Conservation (phyloP, 1,140 invertebrate species). For the Drosophila varians region DNA sequence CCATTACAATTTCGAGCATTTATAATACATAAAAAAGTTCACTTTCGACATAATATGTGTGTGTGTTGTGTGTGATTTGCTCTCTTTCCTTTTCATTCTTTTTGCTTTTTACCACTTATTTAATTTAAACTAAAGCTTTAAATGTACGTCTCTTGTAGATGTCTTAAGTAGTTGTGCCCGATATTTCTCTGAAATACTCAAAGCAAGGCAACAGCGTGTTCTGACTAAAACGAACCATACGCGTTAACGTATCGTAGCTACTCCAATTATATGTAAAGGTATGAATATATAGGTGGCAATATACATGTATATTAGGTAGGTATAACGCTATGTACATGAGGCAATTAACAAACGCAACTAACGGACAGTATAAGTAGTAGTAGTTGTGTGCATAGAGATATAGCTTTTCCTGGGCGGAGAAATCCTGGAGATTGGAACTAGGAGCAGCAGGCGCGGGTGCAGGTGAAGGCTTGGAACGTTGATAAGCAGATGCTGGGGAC, state of each 20-base stretch:
- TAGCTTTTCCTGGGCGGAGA: constrained; percentile 12
- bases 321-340: constrained; percentile 69
- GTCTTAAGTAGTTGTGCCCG: constrained; percentile 60
- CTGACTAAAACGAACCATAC: constrained; percentile 57
- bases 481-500: constrained; percentile 9
- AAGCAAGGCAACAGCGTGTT: constrained; percentile 75
- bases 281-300: constrained; percentile 4
- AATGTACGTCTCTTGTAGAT: constrained; percentile 39
- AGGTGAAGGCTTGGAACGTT: no score
- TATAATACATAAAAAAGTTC: background rate
- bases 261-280: constrained; percentile 37
- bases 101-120: background rate
- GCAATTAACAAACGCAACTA: constrained; percentile 63
- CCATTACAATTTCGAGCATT: background rate
- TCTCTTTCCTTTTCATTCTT: background rate
- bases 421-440: constrained; percentile 9
- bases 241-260: constrained; percentile 31
- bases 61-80: background rate
- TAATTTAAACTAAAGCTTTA: constrained; percentile 33
- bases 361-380: constrained; percentile 39
- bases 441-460: background rate
- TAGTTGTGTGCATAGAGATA: background rate
- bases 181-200: constrained; percentile 73
- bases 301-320: constrained; percentile 44
- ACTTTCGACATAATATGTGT: background rate